These are phyloP conservation scores for Drosophila orosa DNA, from an alignment of 1,140 invertebrate species.

Conservation along the genomic window DNA sequence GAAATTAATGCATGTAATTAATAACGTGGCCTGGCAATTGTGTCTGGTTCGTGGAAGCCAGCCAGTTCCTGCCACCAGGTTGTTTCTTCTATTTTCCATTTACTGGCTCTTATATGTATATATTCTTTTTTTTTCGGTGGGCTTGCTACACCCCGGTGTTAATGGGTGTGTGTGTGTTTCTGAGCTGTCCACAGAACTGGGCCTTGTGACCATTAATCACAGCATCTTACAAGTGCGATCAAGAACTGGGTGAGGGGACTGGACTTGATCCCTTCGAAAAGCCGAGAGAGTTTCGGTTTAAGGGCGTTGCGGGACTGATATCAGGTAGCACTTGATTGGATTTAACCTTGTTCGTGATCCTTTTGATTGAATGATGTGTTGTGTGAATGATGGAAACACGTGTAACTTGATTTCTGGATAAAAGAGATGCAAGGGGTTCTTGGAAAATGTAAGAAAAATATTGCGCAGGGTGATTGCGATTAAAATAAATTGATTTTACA, in stretches of 20 bases:
- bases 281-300: conserved; percentile 13
- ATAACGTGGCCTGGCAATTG: conserved; percentile 68
- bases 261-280: conserved; percentile 23
- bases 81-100: conserved; percentile 33
- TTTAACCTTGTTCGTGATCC: conserved; percentile 28
- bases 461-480: background rate
- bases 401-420: conserved; percentile 53
- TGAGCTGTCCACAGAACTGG: conserved; percentile 61
- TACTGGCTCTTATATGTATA: conserved; percentile 4
- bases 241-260: background rate
- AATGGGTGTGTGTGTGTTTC: conserved; percentile 76
- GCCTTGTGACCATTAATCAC: conserved; percentile 73
- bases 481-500: too few species aligned
- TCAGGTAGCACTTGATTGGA: conserved; percentile 66
- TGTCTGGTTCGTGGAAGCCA: conserved; percentile 64
- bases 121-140: conserved; percentile 27
- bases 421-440: conserved; percentile 27
- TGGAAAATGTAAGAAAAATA: conserved; percentile 13
- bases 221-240: conserved; percentile 64
- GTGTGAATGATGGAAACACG: conserved; percentile 53
- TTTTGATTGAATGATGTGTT: conserved; percentile 57
- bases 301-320: conserved; percentile 44
- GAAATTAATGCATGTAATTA: conserved; percentile 82
- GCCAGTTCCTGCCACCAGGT: conserved; percentile 43
- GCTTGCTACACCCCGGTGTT: conserved; percentile 68